Conservation (phyloP, 2,888 invertebrate species). For the Chorisops tibialis region DNA sequence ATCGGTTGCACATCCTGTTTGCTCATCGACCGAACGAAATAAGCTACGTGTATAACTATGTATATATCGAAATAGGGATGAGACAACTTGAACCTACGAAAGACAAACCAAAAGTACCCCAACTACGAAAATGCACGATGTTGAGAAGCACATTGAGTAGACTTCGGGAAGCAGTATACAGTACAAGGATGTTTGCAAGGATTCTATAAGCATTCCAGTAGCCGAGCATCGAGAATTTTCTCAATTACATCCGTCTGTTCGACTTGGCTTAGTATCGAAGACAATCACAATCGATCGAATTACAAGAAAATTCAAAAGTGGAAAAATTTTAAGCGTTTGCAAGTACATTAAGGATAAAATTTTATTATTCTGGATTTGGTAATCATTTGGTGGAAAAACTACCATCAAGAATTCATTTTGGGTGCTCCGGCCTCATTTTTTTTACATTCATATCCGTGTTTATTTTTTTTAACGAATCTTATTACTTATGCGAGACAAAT, state of each 20-base stretch:
- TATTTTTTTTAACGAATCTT: too few species aligned
- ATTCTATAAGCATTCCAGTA: conserved; percentile 21
- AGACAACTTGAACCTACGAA: conserved; percentile 4
- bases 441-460: too few species aligned
- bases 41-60: too few species aligned
- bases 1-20: conserved; percentile 29
- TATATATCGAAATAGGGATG: too few species aligned
- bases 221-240: conserved; percentile 28
- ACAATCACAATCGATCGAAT: conserved; percentile 25
- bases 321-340: conserved; percentile 5
- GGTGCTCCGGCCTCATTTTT: too few species aligned
- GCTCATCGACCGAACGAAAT: conserved; percentile 24
- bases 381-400: too few species aligned
- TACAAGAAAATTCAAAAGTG: background rate
- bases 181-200: conserved; percentile 21
- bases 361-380: too few species aligned
- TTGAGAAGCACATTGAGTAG: background rate
- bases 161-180: too few species aligned
- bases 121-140: conserved; percentile 13
- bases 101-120: conserved; percentile 1
- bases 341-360: background rate
- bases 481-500: background rate
- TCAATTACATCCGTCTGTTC: conserved; percentile 28
- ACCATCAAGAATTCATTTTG: too few species aligned
- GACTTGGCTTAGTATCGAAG: background rate